Evolutionary conservation across 92 coral and sea anemone species (phyloP), one percentile per base, ranked within the genome.

Genomic region (Chrysogorgia sp.): DNA sequence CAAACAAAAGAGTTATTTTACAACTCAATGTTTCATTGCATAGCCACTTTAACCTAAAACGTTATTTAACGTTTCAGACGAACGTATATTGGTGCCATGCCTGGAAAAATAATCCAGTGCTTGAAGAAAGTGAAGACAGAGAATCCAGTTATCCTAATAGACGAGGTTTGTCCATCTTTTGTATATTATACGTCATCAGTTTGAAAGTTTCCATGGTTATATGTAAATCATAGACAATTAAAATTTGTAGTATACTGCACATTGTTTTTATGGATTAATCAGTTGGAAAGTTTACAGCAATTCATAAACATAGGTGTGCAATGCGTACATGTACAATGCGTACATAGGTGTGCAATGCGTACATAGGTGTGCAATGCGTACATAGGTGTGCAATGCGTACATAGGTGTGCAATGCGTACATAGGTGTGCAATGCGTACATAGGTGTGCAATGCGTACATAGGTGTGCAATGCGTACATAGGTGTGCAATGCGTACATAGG

Each of bases 1-100:
- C 31, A 60, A 58, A 58, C 14, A 23, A 19, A 1, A 24, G 58
- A 50, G 19, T 19, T 19, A n/a, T n/a, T n/a, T n/a, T n/a, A n/a
- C n/a, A 31, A 1, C 4, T 23, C 63, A 15, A 2, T 2, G 63
- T 10, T 31, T 63, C 14, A 7, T 10, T 43, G 1, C 17, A 40
- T 52, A 50, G 10, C 1, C 30, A n/a, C 30, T 23, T 1, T 21
- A 52, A 26, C 21, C 56, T 71, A 20, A 25, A n/a, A 31, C 2
- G 34, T 13, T 33, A 8, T 28, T 14, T 68, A 68, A 30, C 29
- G 26, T 53, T 40, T 19, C 69, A 90, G 97, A 71, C 88, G 98
- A 52, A 94, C 98, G 0, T 94, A 94, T 40, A 87, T 94, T 67
- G 98, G 98, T 3, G 98, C 98, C 7, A 94, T 94, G 98, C 98